A percentile compares a stretch with the other conserved stretches of the same genome.
Evolutionary conservation across 2,888 invertebrate genomes (phyloP).

Genomic region (Apamea crenata): DNA sequence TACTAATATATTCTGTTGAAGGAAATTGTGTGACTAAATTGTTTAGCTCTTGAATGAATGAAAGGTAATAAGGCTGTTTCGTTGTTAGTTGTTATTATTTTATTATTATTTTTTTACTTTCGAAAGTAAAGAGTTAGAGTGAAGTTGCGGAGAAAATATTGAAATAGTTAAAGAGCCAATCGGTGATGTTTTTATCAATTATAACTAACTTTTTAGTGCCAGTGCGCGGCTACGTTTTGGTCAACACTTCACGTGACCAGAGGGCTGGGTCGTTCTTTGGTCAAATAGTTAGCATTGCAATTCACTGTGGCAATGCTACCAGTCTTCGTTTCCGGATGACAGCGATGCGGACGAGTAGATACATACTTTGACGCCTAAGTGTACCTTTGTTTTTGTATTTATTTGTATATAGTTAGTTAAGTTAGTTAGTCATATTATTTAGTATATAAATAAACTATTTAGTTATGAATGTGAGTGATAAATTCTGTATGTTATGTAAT

Average conservation of each 20-base stretch:
- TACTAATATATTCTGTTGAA: conserved; percentile 46
- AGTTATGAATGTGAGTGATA: neutral
- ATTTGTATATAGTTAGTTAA: neutral
- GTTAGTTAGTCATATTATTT: neutral
- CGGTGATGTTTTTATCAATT: neutral
- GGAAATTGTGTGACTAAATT: neutral
- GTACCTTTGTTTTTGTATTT: neutral
- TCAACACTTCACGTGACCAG: no score
- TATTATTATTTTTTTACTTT: neutral
- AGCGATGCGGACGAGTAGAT: neutral
- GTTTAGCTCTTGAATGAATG: conserved; percentile 3
- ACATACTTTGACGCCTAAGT: neutral
- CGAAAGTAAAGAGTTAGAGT: neutral
- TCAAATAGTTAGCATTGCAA: no score
- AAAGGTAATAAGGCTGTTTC: neutral
- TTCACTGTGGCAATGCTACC: no score
- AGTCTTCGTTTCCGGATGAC: neutral
- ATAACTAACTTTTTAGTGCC: neutral
- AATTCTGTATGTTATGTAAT: neutral
- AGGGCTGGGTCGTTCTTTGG: no score
- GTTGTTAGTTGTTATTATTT: neutral
- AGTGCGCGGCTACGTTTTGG: no score
- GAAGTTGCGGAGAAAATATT: neutral
- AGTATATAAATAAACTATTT: neutral
- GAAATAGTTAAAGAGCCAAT: neutral